Evolutionary conservation across 2,888 invertebrate species (phyloP).

Genomic region (Ectropis crepuscularia): DNA sequence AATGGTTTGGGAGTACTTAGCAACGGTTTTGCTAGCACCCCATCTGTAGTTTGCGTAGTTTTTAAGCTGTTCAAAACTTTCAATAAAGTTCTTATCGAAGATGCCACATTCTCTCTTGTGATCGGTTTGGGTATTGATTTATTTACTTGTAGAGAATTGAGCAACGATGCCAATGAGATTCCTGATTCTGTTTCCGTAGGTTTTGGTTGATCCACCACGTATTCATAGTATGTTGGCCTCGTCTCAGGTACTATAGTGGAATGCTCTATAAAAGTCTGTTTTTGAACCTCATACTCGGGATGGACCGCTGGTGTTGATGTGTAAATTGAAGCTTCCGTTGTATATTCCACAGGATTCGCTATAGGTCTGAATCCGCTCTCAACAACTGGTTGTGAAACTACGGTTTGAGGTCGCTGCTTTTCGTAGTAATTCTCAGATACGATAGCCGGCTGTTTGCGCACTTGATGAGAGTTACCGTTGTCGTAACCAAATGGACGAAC

Average conservation of each 20-base stretch:
- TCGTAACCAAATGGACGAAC: slow-evolving; percentile 61
- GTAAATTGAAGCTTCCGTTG: slow-evolving; percentile 56
- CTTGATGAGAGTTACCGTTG: slow-evolving; percentile 53
- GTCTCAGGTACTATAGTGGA: slow-evolving; percentile 46
- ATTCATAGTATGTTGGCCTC: slow-evolving; percentile 64
- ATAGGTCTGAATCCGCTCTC: slow-evolving; percentile 77
- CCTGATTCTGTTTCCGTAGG: slow-evolving; percentile 55
- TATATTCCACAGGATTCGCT: slow-evolving; percentile 47
- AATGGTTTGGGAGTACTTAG: slow-evolving; percentile 73
- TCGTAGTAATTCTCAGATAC: slow-evolving; percentile 76
- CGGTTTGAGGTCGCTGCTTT: slow-evolving; percentile 56
- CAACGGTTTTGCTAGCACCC: slow-evolving; percentile 50
- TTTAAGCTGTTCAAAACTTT: slow-evolving; percentile 90
- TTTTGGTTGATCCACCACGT: slow-evolving; percentile 60
- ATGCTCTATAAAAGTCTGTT: slow-evolving; percentile 52
- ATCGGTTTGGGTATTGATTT: slow-evolving; percentile 91
- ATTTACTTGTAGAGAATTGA: slow-evolving; percentile 89
- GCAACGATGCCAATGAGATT: slow-evolving; percentile 78
- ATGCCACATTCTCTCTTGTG: slow-evolving; percentile 91
- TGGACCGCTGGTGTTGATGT: slow-evolving; percentile 44
- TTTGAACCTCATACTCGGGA: slow-evolving; percentile 50
- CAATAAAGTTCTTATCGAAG: slow-evolving; percentile 90
- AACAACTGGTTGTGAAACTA: slow-evolving; percentile 58
- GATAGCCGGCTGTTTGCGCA: slow-evolving; percentile 61
- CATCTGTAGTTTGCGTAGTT: slow-evolving; percentile 68